phyloP scores from a whole-genome alignment of 2,797 vertebrate genomes.

The Crax fasciolata region DNA sequence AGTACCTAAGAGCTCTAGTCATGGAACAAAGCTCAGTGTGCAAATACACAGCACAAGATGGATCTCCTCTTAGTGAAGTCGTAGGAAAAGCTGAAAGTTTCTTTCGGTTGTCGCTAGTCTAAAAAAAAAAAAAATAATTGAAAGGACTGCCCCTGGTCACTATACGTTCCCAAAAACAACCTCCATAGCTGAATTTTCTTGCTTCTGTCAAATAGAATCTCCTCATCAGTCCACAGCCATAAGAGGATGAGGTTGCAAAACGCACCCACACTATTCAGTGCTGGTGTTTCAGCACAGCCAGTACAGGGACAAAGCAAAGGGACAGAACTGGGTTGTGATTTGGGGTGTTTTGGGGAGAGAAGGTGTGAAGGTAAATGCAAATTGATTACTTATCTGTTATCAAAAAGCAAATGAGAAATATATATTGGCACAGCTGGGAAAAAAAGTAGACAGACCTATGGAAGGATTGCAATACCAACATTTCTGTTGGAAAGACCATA shows the following conservation, averaged over 20 bases:
- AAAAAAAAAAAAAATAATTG: not conserved
- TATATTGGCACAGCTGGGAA: not conserved
- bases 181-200: not conserved
- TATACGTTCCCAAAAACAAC: not conserved
- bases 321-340: fast-evolving
- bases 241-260: not conserved
- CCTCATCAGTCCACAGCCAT: fast-evolving
- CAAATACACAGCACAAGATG: not conserved
- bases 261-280: fast-evolving
- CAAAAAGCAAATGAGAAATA: not conserved
- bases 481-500: not conserved
- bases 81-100: not conserved
- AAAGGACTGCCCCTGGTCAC: not conserved
- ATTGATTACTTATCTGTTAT: not conserved
- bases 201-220: not conserved
- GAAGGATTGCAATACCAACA: not conserved
- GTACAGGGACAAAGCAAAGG: not conserved
- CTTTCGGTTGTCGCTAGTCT: not conserved
- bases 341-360: not conserved
- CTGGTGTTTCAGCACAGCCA: not conserved
- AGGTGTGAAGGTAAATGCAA: not conserved
- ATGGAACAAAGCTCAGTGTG: not conserved
- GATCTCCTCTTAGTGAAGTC: not conserved
- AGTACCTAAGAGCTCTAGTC: constrained; percentile 23
- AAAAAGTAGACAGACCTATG: not conserved